These are phyloP conservation scores for Cheilosia scutellata DNA, from an alignment of 2,888 invertebrate species.

Conservation along the genomic window DNA sequence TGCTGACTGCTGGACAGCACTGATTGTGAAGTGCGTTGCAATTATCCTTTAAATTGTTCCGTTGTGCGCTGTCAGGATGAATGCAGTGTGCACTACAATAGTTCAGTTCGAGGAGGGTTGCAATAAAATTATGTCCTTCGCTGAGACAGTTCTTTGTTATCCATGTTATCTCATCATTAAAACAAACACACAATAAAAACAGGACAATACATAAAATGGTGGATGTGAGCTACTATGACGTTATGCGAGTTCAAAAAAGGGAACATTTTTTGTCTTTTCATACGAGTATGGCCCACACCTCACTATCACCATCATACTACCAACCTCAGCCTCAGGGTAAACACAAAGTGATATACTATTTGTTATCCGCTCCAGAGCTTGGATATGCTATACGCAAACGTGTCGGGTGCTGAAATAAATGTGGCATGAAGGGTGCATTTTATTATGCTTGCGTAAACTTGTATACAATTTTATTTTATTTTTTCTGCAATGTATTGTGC, in stretches of 20 bases:
- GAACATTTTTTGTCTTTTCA: background rate
- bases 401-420: constrained; percentile 54
- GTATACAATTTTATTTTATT: background rate
- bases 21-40: constrained; percentile 59
- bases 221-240: background rate
- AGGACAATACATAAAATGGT: constrained; percentile 2
- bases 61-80: constrained; percentile 43
- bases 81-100: constrained; percentile 28
- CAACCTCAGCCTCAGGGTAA: constrained; percentile 12
- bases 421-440: constrained; percentile 65
- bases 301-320: background rate
- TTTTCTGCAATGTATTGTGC: constrained; percentile 4
- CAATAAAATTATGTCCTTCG: constrained; percentile 63
- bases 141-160: constrained; percentile 56
- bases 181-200: constrained; percentile 52
- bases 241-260: background rate
- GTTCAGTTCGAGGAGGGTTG: constrained; percentile 32
- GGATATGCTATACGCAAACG: background rate
- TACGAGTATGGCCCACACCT: too few relatives aligned
- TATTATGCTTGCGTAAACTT: constrained; percentile 44
- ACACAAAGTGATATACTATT: constrained; percentile 59
- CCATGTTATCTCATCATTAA: constrained; percentile 69
- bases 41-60: constrained; percentile 58
- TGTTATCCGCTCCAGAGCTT: constrained; percentile 52
- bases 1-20: constrained; percentile 41